Percentiles rank a stretch among this genome's conserved stretches.
Evolutionary conservation across 2,888 invertebrate genomes (phyloP).

Genomic region (Caenorhabditis imperialis): DNA sequence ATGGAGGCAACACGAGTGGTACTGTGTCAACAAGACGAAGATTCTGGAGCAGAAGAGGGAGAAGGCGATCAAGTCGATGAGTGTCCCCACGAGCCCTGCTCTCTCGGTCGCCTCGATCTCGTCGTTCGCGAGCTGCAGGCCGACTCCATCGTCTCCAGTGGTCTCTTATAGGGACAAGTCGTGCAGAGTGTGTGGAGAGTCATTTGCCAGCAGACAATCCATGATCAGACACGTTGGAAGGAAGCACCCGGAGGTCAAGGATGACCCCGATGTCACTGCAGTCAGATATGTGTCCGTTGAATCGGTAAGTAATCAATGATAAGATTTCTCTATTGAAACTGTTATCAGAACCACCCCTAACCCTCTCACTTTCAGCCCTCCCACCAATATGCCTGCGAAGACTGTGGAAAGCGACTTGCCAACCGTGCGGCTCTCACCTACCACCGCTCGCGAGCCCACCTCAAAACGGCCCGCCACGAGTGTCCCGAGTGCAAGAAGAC

Average conservation of each 20-base stretch:
- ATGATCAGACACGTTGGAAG: slow-evolving; percentile 59
- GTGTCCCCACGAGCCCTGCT: slow-evolving; percentile 44
- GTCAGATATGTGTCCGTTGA: slow-evolving; percentile 44
- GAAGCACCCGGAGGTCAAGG: slow-evolving; percentile 57
- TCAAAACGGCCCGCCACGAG: slow-evolving; percentile 13
- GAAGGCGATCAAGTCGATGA: slow-evolving; percentile 17
- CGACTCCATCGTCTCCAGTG: slow-evolving; percentile 11
- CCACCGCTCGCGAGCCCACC: slow-evolving; percentile 54
- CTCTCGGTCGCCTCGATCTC: slow-evolving; percentile 26
- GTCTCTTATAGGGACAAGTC: slow-evolving; percentile 51
- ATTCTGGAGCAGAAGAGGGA: slow-evolving; percentile 26
- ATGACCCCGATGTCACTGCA: slow-evolving; percentile 42
- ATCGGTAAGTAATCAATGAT: slow-evolving; percentile 63
- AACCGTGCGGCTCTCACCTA: slow-evolving; percentile 44
- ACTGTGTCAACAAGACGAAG: slow-evolving; percentile 54
- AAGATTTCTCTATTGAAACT: too few species aligned
- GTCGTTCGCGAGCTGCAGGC: slow-evolving; percentile 28
- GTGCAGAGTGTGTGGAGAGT: slow-evolving; percentile 54
- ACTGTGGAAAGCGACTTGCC: slow-evolving; percentile 60
- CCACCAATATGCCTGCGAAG: slow-evolving; percentile 55
- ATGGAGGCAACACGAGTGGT: slow-evolving; percentile 42
- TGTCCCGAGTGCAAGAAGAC: slow-evolving; percentile 52
- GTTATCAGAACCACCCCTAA: neutral
- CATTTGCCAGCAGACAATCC: slow-evolving; percentile 58
- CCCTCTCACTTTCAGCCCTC: slow-evolving; percentile 49